Evolutionary conservation across 1,140 invertebrate genomes (phyloP).

Genomic region (Drosophila sproati): DNA sequence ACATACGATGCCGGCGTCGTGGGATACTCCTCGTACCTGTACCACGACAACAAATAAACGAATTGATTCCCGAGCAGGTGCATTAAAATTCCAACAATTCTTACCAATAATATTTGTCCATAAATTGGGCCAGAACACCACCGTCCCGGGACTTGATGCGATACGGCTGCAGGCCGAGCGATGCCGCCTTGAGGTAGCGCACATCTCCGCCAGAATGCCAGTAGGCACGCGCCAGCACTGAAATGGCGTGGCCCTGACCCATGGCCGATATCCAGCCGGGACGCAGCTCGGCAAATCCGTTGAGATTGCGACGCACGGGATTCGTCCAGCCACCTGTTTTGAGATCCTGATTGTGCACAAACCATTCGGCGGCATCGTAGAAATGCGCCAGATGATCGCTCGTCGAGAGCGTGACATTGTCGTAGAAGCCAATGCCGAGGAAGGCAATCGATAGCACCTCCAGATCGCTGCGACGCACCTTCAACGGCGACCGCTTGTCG

Average conservation of each 20-base stretch:
- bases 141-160: slow-evolving; percentile 89
- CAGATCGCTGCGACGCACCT: slow-evolving; percentile 91
- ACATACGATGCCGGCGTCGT: slow-evolving; percentile 97
- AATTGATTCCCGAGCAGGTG: not conserved
- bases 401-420: slow-evolving; percentile 93
- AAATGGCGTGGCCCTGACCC: slow-evolving; percentile 98
- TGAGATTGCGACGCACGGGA: slow-evolving; percentile 91
- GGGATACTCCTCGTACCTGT: slow-evolving; percentile 99
- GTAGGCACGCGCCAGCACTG: slow-evolving; percentile 95
- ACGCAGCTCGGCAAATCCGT: slow-evolving; percentile 91
- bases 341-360: slow-evolving; percentile 93
- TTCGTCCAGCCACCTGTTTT: slow-evolving; percentile 95
- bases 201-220: slow-evolving; percentile 91
- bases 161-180: slow-evolving; percentile 92
- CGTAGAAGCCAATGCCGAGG: slow-evolving; percentile 90
- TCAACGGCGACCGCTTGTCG: slow-evolving; percentile 87
- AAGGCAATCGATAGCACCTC: slow-evolving; percentile 85
- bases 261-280: slow-evolving; percentile 98
- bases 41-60: not conserved
- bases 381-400: slow-evolving; percentile 95
- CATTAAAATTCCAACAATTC: not conserved
- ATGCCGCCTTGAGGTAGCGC: slow-evolving; percentile 92
- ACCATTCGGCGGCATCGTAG: slow-evolving; percentile 96
- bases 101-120: slow-evolving; percentile 91
- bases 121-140: slow-evolving; percentile 94